Percentiles rank a stretch among this genome's conserved stretches.
Evolutionary conservation across 2,797 vertebrate genomes (phyloP).

Genomic region (Spinibarbus caldwelli): DNA sequence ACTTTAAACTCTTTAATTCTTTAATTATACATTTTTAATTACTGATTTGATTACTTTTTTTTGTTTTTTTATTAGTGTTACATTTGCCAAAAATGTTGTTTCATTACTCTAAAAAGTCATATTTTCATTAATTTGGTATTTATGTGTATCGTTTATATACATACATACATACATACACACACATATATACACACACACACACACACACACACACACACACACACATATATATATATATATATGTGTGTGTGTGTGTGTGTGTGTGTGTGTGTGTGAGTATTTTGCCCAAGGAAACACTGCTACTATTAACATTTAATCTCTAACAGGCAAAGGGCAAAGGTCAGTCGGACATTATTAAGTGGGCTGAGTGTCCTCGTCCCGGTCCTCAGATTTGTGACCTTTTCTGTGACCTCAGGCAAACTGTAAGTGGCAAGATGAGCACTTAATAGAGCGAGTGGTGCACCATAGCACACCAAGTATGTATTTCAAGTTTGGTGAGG

Average conservation of each 20-base stretch:
- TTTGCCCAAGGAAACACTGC: background rate
- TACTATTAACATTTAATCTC: background rate
- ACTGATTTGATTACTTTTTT: no score
- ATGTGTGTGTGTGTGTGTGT: no score
- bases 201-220: no score
- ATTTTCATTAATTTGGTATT: no score
- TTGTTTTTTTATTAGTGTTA: background rate
- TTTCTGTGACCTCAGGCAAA: conserved; percentile 9
- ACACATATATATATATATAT: no score
- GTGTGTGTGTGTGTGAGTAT: background rate
- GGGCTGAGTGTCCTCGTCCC: no score
- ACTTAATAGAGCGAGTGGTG: background rate
- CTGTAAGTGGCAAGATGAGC: background rate
- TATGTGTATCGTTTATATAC: no score
- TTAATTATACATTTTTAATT: background rate
- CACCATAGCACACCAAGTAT: background rate
- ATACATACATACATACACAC: no score
- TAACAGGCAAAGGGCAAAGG: background rate
- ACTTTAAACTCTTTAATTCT: background rate
- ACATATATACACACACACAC: no score
- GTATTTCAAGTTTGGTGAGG: background rate
- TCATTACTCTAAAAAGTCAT: background rate
- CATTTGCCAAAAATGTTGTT: background rate
- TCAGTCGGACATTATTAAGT: background rate
- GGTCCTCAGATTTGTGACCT: conserved; percentile 12